Evolutionary conservation across 2,888 invertebrate genomes (phyloP).

Genomic region (Imbricaverruca yamaguchii): DNA sequence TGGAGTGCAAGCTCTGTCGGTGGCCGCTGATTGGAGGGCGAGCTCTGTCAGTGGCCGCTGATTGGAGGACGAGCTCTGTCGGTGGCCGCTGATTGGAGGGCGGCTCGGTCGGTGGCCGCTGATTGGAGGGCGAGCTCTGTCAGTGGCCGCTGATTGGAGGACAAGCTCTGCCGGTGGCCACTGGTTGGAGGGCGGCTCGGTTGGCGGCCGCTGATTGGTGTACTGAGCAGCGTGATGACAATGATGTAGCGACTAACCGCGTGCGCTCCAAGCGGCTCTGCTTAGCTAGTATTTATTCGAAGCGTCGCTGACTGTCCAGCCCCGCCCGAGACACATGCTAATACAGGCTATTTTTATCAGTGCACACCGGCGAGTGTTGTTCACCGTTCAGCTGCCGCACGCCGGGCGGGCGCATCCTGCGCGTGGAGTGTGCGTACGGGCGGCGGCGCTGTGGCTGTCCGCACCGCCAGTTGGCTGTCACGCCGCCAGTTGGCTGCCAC

Average conservation of each 20-base stretch:
- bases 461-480: too few relatives aligned
- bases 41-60: not conserved
- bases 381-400: too few relatives aligned
- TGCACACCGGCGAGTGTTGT: too few relatives aligned
- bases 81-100: not conserved
- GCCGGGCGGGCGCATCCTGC: too few relatives aligned
- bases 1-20: not conserved
- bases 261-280: not conserved
- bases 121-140: not conserved
- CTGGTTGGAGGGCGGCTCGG: too few relatives aligned
- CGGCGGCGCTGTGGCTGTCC: too few relatives aligned
- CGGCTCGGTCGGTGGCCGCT: not conserved
- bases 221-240: too few relatives aligned
- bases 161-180: not conserved
- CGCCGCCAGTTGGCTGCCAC: too few relatives aligned
- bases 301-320: not conserved
- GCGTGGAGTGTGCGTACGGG: too few relatives aligned
- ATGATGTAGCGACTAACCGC: not conserved
- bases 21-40: not conserved
- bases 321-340: not conserved
- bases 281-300: not conserved
- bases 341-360: slow-evolving; percentile 15
- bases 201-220: not conserved
- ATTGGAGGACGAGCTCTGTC: not conserved
- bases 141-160: not conserved